A percentile compares a stretch with the other conserved stretches of the same genome.
These are phyloP conservation scores for Phallusia fumigata DNA, from an alignment of 23 tunicate genomes.

Conservation along the genomic window DNA sequence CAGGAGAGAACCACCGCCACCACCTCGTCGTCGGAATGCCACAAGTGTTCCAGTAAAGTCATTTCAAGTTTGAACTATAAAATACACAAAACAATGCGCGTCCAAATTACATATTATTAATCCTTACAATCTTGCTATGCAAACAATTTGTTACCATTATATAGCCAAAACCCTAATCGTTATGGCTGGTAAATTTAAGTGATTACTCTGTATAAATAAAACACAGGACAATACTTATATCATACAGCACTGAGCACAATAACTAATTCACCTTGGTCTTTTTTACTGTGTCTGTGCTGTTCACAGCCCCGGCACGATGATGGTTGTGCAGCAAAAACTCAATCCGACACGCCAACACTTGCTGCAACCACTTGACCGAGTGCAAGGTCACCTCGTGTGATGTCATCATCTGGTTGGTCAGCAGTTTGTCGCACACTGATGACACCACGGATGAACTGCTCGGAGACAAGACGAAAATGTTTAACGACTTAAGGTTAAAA, in stretches of 20 bases:
- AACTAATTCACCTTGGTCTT: slow-evolving; percentile 58
- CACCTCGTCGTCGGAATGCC: slow-evolving; percentile 67
- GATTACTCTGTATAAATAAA: no score
- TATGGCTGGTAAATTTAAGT: no score
- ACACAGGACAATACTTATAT: no score
- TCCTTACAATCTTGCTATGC: no score
- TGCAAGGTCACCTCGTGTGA: slow-evolving; percentile 68
- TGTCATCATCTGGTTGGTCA: slow-evolving; percentile 56
- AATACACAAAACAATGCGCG: no score
- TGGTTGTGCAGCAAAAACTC: slow-evolving; percentile 70
- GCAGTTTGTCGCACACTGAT: slow-evolving; percentile 51
- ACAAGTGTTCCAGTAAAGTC: slow-evolving; percentile 59
- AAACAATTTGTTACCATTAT: no score
- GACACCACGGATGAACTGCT: slow-evolving; percentile 62
- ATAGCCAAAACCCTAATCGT: no score
- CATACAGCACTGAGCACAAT: no score
- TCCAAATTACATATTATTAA: no score
- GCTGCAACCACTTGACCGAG: slow-evolving; percentile 75
- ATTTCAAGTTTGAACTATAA: slow-evolving; percentile 74
- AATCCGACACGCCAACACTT: slow-evolving; percentile 65
- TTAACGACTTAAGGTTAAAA: no score
- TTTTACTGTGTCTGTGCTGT: slow-evolving; percentile 57
- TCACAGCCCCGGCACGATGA: slow-evolving; percentile 33
- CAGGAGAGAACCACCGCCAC: slow-evolving; percentile 67
- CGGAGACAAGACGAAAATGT: background rate